Base-by-base conservation (phyloP, 1,140 invertebrate species). In the Drosophila varians region DNA sequence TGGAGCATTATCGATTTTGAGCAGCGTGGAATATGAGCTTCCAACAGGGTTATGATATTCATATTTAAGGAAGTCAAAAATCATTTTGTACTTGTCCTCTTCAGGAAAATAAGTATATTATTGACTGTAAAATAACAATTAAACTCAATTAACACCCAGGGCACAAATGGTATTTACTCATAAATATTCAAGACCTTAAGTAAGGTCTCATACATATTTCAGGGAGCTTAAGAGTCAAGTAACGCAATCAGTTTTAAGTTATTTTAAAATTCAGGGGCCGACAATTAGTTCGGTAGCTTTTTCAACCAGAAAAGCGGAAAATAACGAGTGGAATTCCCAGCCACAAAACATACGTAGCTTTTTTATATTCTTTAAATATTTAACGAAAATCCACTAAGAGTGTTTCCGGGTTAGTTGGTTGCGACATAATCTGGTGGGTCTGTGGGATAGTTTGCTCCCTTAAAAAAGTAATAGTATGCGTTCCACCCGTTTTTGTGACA, bases 361-460 rank as follows among this genome's bases (percentile, higher is more conserved):
- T 31, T 38, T 38, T 38, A 28, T 42, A 36, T 47, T 21, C 56
- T 70, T 57, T 80, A 74, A 77, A 82, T 82, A 64, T 82, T 83
- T 77, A 83, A 82, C 69, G 69, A 64, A 82, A 74, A 83, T 77
- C 61, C 77, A 74, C 61, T 77, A 72, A 77, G 78, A 82, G 77
- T 54, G 58, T 74, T 23, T 16, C 25, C 26, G 40, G 56, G 55
- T 54, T 53, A 61, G 47, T 43, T 2, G 55, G 23, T 11, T n/a
- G 36, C 36, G 36, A 54, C 52, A 26, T 28, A 28, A 18, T 42
- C 38, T 18, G 23, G 9, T n/a, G 23, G 23, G 3, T 14, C n/a
- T 25, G 12, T 18, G 25, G 9, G 7, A 2, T 31, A 11, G 6
- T 8, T n/a, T n/a, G n/a, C n/a, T n/a, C n/a, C n/a, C n/a, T n/a